These are phyloP conservation scores for Trypoxylon attenuatum DNA, from an alignment of 2,888 invertebrate species.

Conservation along the genomic window DNA sequence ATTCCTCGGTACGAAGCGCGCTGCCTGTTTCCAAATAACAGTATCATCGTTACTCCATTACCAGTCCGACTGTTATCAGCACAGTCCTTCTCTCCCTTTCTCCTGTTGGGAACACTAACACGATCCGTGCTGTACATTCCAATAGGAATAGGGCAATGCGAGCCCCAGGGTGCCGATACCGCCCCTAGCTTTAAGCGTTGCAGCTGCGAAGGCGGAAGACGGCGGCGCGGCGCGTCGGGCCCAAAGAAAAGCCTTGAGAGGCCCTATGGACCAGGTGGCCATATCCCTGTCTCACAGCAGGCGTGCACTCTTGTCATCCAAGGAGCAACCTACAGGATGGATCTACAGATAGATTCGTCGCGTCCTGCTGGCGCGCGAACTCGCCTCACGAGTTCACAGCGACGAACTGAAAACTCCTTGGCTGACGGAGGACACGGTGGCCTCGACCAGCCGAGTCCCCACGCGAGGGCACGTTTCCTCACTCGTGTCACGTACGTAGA, in stretches of 20 bases:
- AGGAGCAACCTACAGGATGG: too few species aligned
- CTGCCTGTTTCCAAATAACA: neutral
- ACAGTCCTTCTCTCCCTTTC: neutral
- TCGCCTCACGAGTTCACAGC: constrained; percentile 21
- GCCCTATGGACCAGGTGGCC: neutral
- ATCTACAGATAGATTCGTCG: constrained; percentile 33
- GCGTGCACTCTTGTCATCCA: neutral
- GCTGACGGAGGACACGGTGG: constrained; percentile 14
- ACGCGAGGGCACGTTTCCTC: constrained; percentile 36
- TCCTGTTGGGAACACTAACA: neutral
- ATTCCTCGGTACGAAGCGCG: neutral
- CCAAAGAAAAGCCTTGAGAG: neutral
- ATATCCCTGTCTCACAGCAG: neutral
- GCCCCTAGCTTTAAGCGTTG: neutral
- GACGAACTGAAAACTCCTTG: constrained; percentile 42
- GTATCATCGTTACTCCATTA: neutral
- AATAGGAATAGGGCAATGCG: neutral
- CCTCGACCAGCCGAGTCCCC: constrained; percentile 15
- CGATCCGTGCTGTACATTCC: neutral
- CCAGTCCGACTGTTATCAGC: neutral
- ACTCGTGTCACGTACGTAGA: constrained; percentile 47
- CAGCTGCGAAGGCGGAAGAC: neutral
- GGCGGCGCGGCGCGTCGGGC: too few species aligned
- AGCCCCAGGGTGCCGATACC: neutral
- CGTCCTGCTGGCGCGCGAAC: constrained; percentile 37